Conservation (phyloP, 2,113 vertebrate species). For the Mus spicilegus region DNA sequence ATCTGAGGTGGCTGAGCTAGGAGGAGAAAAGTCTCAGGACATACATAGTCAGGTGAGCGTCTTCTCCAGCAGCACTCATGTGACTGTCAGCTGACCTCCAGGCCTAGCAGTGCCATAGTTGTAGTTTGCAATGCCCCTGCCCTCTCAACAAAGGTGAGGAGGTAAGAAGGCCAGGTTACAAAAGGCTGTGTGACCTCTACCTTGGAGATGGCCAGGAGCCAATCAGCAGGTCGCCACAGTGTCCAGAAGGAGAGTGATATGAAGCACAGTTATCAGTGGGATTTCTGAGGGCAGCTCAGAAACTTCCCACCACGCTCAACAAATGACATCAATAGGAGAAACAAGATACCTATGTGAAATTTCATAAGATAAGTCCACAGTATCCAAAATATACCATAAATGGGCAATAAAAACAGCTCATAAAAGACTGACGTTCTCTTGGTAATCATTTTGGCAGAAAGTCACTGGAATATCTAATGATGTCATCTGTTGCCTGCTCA, state of each 20-base stretch:
- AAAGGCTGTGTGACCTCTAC: background rate
- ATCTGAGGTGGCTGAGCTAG: background rate
- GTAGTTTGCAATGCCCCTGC: fast-evolving
- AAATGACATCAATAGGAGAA: background rate
- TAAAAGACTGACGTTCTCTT: background rate
- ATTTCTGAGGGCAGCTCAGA: background rate
- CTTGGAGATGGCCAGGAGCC: background rate
- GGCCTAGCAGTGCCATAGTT: fast-evolving
- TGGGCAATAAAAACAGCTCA: background rate
- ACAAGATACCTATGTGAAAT: background rate
- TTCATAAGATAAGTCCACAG: background rate
- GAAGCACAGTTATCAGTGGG: background rate
- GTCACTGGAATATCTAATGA: background rate
- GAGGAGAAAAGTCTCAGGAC: background rate
- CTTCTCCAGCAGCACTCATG: fast-evolving
- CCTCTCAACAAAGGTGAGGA: background rate
- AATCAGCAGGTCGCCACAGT: background rate
- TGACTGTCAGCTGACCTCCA: background rate
- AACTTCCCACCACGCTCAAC: background rate
- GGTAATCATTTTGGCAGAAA: background rate
- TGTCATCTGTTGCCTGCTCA: fast-evolving
- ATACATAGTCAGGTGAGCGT: fast-evolving
- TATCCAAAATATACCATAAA: background rate
- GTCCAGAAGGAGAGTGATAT: background rate
- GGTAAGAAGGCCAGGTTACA: background rate